Conservation (phyloP, 2,113 vertebrate species). For the Salvelinus alpinus region DNA sequence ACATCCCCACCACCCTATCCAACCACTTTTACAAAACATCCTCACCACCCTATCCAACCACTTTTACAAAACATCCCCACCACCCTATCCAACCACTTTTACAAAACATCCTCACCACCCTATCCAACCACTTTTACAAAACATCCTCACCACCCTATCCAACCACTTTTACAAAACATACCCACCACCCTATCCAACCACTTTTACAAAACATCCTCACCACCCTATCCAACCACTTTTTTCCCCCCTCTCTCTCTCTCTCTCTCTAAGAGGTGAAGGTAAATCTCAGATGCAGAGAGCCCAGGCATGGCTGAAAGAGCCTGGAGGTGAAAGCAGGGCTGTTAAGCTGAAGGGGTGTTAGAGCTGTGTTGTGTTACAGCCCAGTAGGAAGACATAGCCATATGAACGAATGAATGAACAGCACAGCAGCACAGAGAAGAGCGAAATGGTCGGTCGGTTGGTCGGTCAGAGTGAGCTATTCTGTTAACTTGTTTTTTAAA, state of each 20-base stretch:
- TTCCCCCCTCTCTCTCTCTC: constrained; percentile 24
- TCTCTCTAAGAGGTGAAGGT: constrained; percentile 41
- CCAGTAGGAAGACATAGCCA: not conserved
- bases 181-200: too few species aligned
- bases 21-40: too few species aligned
- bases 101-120: too few species aligned
- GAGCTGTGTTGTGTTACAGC: not conserved
- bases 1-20: too few species aligned
- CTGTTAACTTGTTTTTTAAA: constrained; percentile 60
- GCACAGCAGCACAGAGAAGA: constrained; percentile 25
- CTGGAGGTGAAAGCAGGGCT: constrained; percentile 53
- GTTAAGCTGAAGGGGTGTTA: constrained; percentile 40
- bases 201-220: too few species aligned
- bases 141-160: too few species aligned
- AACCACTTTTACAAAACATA: too few species aligned
- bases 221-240: too few species aligned
- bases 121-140: too few species aligned
- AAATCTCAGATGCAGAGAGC: constrained; percentile 34
- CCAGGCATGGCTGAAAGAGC: constrained; percentile 41
- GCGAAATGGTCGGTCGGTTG: constrained; percentile 26
- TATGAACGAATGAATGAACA: not conserved
- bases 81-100: too few species aligned
- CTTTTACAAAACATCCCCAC: too few species aligned
- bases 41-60: too few species aligned
- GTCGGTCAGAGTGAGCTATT: constrained; percentile 23